A percentile compares a stretch with the other conserved stretches of the same genome.
phyloP scores from a whole-genome alignment of 2,888 invertebrate genomes.

The Tiphia femorata region DNA sequence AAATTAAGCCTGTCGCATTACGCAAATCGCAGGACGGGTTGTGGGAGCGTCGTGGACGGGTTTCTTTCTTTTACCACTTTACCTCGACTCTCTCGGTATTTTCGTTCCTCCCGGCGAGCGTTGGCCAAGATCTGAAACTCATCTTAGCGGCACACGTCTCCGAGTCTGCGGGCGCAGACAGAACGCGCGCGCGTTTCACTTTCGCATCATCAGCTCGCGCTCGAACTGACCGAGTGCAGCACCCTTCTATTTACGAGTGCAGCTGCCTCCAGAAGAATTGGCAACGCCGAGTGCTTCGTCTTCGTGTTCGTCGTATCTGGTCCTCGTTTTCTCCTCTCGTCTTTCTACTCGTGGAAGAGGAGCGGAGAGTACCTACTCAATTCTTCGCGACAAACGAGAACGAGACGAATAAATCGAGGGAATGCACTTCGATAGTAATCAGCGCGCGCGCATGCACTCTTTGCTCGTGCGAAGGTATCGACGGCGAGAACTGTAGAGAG shows the following conservation, averaged over 20 bases:
- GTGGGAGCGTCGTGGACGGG: conserved; percentile 33
- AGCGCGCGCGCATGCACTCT: neutral
- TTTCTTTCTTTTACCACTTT: neutral
- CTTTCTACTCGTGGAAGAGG: too few species aligned
- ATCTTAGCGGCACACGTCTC: too few species aligned
- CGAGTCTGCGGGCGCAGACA: too few species aligned
- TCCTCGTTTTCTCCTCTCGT: too few species aligned
- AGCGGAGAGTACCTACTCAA: too few species aligned
- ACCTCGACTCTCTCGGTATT: conserved; percentile 1
- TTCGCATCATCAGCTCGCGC: conserved; percentile 40
- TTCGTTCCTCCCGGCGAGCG: neutral
- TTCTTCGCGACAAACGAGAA: too few species aligned
- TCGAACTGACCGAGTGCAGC: conserved; percentile 16
- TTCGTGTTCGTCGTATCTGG: too few species aligned
- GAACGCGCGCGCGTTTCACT: conserved; percentile 38
- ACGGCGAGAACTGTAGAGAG: conserved; percentile 63
- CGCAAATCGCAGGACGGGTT: too few species aligned
- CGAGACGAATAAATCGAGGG: too few species aligned
- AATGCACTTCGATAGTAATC: too few species aligned
- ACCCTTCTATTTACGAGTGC: conserved; percentile 42
- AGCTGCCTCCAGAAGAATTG: conserved; percentile 26
- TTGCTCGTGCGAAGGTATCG: conserved; percentile 54
- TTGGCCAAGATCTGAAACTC: too few species aligned
- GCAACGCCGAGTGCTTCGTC: conserved; percentile 11
- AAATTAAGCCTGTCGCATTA: too few species aligned